Evolutionary conservation across 2,888 invertebrate species (phyloP).

Genomic region (Lepeophtheirus nordmannii): DNA sequence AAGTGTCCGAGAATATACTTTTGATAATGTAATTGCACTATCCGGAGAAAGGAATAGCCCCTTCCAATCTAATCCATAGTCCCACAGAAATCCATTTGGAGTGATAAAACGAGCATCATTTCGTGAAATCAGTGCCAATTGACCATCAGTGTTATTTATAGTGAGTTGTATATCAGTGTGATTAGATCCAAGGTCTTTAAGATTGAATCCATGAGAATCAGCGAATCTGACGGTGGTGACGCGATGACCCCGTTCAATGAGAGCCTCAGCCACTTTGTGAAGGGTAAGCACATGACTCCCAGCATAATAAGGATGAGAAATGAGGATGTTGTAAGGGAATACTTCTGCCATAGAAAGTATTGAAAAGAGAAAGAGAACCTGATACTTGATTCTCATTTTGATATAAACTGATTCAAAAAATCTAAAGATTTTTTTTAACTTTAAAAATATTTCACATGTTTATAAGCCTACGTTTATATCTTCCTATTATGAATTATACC

Average conservation of each 20-base stretch:
- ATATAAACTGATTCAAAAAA: too few species aligned
- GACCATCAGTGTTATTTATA: constrained; percentile 12
- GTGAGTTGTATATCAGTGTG: constrained; percentile 9
- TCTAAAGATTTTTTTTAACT: too few species aligned
- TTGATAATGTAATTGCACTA: background rate
- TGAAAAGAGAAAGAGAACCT: too few species aligned
- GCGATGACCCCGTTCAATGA: constrained; percentile 8
- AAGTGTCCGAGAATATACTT: background rate
- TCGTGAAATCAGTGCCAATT: constrained; percentile 5
- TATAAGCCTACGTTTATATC: too few species aligned
- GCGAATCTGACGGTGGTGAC: constrained; percentile 15
- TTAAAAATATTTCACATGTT: too few species aligned
- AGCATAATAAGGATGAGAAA: constrained; percentile 17
- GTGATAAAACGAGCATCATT: background rate
- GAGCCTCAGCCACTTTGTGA: constrained; percentile 13
- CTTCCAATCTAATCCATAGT: background rate
- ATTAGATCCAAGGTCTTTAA: constrained; percentile 8
- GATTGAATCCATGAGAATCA: constrained; percentile 16
- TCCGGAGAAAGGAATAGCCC: background rate
- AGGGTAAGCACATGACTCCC: constrained; percentile 20
- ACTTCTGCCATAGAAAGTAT: too few species aligned
- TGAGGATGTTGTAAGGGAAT: background rate
- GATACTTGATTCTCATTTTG: too few species aligned
- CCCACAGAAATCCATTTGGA: background rate
- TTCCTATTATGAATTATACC: too few species aligned